Percentiles rank a stretch among this genome's conserved stretches.
phyloP scores from a whole-genome alignment of 2,797 vertebrate species.

The Coregonus sp. region DNA sequence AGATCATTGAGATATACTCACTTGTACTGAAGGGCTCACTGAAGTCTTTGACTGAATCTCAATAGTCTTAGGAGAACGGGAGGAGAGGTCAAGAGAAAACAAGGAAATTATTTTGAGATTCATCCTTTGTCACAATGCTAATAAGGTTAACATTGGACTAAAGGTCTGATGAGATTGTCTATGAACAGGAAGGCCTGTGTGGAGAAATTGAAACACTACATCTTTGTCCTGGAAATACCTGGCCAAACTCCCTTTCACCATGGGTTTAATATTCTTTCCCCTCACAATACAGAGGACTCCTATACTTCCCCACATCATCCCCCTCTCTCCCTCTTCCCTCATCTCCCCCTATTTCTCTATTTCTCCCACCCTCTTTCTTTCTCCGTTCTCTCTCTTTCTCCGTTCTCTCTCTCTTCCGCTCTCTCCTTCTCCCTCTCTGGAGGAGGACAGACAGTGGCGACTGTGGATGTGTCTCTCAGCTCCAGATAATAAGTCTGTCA shows the following conservation, averaged over 20 bases:
- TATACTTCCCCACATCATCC: conserved; percentile 1
- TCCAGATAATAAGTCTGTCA: conserved; percentile 17
- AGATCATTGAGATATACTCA: not conserved
- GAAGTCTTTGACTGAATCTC: not conserved
- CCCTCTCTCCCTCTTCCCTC: not conserved
- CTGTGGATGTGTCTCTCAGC: conserved; percentile 1
- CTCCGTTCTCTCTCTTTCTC: not conserved
- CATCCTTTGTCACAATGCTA: not conserved
- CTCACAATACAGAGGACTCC: not conserved
- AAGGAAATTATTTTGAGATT: not conserved
- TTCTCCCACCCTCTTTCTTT: no score
- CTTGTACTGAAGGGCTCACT: not conserved
- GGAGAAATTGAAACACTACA: conserved; percentile 14
- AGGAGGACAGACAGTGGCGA: not conserved
- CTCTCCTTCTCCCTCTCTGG: not conserved
- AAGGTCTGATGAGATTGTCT: conserved; percentile 32
- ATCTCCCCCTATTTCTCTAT: not conserved
- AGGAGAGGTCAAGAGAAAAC: not conserved
- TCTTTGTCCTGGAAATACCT: not conserved
- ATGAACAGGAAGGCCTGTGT: conserved; percentile 37
- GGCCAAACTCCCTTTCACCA: not conserved
- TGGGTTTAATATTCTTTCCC: conserved; percentile 1
- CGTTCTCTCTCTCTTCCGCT: not conserved
- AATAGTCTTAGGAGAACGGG: not conserved
- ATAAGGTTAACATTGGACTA: conserved; percentile 9